These are phyloP conservation scores for Phrixothrix hirtus DNA, from an alignment of 2,888 invertebrate genomes.

Conservation along the genomic window DNA sequence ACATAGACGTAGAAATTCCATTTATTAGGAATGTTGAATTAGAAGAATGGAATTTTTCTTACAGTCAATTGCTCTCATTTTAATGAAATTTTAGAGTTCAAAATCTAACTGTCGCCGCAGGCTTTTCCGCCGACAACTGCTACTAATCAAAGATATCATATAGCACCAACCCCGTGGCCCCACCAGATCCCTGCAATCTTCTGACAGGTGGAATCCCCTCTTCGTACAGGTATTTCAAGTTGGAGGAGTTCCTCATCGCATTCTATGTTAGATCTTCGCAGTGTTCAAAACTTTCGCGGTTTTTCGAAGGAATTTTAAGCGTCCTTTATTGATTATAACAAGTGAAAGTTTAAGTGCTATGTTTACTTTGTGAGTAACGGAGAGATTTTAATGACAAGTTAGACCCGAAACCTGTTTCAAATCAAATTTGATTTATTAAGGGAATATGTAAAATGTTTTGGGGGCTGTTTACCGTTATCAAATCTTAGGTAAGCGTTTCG, in stretches of 20 bases:
- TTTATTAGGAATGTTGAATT: slow-evolving; percentile 27
- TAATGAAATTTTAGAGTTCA: too few species aligned
- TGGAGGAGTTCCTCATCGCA: slow-evolving; percentile 32
- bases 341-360: background rate
- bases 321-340: background rate
- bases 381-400: too few species aligned
- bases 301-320: background rate
- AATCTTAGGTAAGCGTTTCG: slow-evolving; percentile 20
- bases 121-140: slow-evolving; percentile 26
- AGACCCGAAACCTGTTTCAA: background rate
- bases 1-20: slow-evolving; percentile 28
- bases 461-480: slow-evolving; percentile 7
- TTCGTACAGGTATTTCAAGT: slow-evolving; percentile 29
- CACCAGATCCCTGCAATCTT: slow-evolving; percentile 29
- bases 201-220: slow-evolving; percentile 34
- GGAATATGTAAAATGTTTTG: slow-evolving; percentile 17
- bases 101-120: slow-evolving; percentile 25
- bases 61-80: too few species aligned
- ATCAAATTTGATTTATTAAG: slow-evolving; percentile 1
- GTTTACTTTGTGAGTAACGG: too few species aligned
- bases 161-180: slow-evolving; percentile 31
- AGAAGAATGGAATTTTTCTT: slow-evolving; percentile 16
- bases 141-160: slow-evolving; percentile 31
- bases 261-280: slow-evolving; percentile 28
- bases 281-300: slow-evolving; percentile 16